These are phyloP conservation scores for Poecilia gillii DNA, from an alignment of 2,797 vertebrate species.

Conservation along the genomic window DNA sequence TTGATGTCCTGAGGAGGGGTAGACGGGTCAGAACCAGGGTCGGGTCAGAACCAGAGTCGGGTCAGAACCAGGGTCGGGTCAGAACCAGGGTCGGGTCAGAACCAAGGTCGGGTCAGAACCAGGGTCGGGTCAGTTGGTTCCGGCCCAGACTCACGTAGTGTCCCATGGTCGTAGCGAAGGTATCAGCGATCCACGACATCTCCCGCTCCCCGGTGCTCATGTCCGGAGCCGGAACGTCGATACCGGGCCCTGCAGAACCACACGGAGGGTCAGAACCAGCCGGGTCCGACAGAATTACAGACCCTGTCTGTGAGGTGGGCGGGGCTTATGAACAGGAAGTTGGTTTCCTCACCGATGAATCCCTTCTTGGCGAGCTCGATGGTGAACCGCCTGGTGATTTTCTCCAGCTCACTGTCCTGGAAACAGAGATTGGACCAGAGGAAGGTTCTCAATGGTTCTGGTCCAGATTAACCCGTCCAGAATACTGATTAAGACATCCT, in stretches of 20 bases:
- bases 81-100: no score
- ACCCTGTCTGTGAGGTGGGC: not conserved
- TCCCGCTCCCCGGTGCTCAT: conserved; percentile 98
- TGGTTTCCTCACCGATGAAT: conserved; percentile 89
- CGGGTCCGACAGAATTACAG: not conserved
- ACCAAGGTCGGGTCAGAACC: no score
- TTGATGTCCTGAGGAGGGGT: conserved; percentile 89
- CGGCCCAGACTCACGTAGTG: conserved; percentile 83
- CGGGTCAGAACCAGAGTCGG: no score
- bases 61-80: no score
- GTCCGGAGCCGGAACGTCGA: conserved; percentile 96
- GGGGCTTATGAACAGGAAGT: not conserved
- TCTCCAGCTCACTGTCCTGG: conserved; percentile 95
- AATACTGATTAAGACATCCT: not conserved
- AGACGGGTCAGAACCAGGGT: not conserved
- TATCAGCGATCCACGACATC: conserved; percentile 99
- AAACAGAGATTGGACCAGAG: conserved; percentile 11
- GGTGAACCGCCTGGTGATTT: conserved; percentile 96
- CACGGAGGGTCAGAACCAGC: not conserved
- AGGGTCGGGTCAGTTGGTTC: no score
- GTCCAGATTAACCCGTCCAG: not conserved
- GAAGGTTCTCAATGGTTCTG: not conserved
- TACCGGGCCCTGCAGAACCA: conserved; percentile 86
- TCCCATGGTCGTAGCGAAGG: conserved; percentile 94
- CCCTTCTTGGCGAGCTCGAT: conserved; percentile 94